These are phyloP conservation scores for Pycnonotus jocosus DNA, from an alignment of 2,113 vertebrate species.

Conservation along the genomic window DNA sequence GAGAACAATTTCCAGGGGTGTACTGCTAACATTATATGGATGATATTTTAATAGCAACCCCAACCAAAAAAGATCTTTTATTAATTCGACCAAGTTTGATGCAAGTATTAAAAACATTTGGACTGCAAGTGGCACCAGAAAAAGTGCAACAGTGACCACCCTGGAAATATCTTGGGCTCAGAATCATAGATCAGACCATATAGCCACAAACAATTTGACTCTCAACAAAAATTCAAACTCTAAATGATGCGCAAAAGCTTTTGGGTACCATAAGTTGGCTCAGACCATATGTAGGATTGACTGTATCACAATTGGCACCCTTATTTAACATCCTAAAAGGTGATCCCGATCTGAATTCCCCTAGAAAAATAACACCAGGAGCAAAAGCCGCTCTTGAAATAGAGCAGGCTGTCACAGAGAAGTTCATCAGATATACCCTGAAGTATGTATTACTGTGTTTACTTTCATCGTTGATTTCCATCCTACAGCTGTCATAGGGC, in stretches of 20 bases:
- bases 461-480: neutral
- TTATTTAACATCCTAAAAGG: neutral
- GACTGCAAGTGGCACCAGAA: neutral
- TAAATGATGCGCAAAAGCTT: neutral
- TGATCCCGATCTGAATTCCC: neutral
- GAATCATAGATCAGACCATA: neutral
- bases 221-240: neutral
- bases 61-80: neutral
- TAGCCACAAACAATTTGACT: neutral
- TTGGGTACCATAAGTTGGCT: too few relatives aligned
- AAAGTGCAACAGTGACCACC: too few relatives aligned
- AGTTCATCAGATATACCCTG: neutral
- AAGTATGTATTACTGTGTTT: neutral
- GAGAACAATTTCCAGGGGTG: neutral
- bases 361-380: neutral
- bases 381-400: neutral
- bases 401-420: neutral
- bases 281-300: neutral
- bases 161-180: neutral
- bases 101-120: neutral
- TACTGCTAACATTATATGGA: neutral
- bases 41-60: neutral
- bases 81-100: neutral
- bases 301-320: neutral
- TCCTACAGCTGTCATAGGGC: neutral